phyloP scores from a whole-genome alignment of 2,113 vertebrate species.

The Gambusia affinis region DNA sequence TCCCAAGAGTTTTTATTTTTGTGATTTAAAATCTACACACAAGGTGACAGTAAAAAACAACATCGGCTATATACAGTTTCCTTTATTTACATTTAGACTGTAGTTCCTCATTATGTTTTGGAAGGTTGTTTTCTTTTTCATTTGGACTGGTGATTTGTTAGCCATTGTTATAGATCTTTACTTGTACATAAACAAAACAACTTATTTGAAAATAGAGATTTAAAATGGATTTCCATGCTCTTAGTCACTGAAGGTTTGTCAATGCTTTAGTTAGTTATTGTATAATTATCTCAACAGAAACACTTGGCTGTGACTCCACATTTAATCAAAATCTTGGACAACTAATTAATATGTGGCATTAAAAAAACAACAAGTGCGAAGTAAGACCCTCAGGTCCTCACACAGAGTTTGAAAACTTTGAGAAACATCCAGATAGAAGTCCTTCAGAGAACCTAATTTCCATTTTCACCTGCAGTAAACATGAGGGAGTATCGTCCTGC shows the following conservation, averaged over 20 bases:
- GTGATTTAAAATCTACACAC: background rate
- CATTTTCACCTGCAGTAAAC: conserved; percentile 46
- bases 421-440: conserved; percentile 21
- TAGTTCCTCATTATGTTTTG: background rate
- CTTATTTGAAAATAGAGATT: too few species aligned
- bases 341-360: conserved; percentile 11
- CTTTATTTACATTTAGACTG: background rate
- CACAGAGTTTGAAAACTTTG: conserved; percentile 21
- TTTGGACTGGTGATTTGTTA: background rate
- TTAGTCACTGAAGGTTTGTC: conserved; percentile 7
- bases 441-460: conserved; percentile 9
- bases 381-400: background rate
- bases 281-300: background rate
- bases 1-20: background rate
- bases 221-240: background rate
- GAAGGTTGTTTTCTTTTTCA: background rate
- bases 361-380: conserved; percentile 1
- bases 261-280: background rate
- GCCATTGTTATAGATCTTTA: too few species aligned
- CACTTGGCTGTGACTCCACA: background rate
- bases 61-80: background rate
- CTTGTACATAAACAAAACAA: too few species aligned
- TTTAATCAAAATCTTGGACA: conserved; percentile 4
- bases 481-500: conserved; percentile 26
- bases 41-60: background rate